phyloP scores from a whole-genome alignment of 2,888 invertebrate species.

The Chalcis sispes region DNA sequence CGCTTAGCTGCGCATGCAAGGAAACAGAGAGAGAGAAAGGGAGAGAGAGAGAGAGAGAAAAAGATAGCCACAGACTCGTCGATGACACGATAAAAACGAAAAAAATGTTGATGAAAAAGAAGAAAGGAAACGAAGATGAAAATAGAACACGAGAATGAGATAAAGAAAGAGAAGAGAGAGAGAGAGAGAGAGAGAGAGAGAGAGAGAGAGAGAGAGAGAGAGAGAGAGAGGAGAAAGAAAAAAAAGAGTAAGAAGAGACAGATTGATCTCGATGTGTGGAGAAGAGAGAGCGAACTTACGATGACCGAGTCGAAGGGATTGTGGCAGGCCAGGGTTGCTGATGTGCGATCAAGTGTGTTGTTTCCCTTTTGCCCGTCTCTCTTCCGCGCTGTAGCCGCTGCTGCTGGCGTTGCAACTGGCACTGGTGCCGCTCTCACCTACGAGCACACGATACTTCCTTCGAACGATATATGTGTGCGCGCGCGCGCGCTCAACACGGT shows the following conservation, averaged over 20 bases:
- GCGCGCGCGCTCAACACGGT: conserved; percentile 50
- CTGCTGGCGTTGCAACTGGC: conserved; percentile 64
- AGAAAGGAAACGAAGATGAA: too few relatives aligned
- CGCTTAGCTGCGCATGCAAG: background rate
- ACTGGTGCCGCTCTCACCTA: background rate
- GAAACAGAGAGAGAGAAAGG: background rate
- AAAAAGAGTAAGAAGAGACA: background rate
- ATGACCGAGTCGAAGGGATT: conserved; percentile 76
- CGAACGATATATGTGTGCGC: background rate
- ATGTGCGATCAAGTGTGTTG: background rate
- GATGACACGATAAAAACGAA: too few relatives aligned
- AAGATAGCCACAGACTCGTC: too few relatives aligned
- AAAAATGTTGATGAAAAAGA: too few relatives aligned
- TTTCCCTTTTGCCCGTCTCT: background rate
- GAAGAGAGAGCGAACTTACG: conserved; percentile 68
- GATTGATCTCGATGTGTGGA: conserved; percentile 8
- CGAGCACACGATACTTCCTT: too few relatives aligned
- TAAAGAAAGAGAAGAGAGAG: background rate
- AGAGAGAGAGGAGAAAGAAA: background rate
- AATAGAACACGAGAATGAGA: background rate
- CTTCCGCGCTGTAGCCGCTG: background rate
- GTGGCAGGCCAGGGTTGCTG: conserved; percentile 72
- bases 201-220: too few relatives aligned
- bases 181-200: background rate
- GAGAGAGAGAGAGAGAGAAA: too few relatives aligned